phyloP scores from a whole-genome alignment of 1,140 invertebrate genomes.

The Copidosoma floridanum region DNA sequence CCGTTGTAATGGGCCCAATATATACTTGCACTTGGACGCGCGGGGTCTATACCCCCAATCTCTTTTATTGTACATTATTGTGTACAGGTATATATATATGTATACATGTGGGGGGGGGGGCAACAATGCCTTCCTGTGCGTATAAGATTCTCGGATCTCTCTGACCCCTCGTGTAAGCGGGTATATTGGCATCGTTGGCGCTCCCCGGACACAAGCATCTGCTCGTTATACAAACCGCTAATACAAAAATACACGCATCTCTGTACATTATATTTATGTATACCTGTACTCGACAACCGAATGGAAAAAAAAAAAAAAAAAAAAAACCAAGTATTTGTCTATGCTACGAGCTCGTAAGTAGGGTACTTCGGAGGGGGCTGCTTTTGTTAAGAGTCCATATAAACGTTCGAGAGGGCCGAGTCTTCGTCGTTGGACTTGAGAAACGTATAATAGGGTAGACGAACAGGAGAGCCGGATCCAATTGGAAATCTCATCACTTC shows the following conservation, averaged over 20 bases:
- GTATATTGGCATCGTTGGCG: slow-evolving; percentile 40
- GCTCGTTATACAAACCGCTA: slow-evolving; percentile 55
- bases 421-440: slow-evolving; percentile 8
- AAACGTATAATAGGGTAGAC: slow-evolving; percentile 11
- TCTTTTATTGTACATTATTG: too few relatives aligned
- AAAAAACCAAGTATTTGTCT: too few relatives aligned
- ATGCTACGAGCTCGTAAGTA: too few relatives aligned
- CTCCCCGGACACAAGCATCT: slow-evolving; percentile 45
- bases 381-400: too few relatives aligned
- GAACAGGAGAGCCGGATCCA: slow-evolving; percentile 5
- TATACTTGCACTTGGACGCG: too few relatives aligned
- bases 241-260: slow-evolving; percentile 44
- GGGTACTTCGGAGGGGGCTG: too few relatives aligned
- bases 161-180: too few relatives aligned
- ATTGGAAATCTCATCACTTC: too few relatives aligned
- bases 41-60: too few relatives aligned
- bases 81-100: too few relatives aligned
- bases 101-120: not conserved
- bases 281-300: not conserved
- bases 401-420: not conserved
- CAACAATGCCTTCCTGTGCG: slow-evolving; percentile 47
- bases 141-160: too few relatives aligned
- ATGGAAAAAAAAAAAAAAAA: not conserved
- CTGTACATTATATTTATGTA: not conserved
- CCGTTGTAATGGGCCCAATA: too few relatives aligned